Evolutionary conservation across 2,113 vertebrate species (phyloP).

Genomic region (Eulacestoma nigropectus): DNA sequence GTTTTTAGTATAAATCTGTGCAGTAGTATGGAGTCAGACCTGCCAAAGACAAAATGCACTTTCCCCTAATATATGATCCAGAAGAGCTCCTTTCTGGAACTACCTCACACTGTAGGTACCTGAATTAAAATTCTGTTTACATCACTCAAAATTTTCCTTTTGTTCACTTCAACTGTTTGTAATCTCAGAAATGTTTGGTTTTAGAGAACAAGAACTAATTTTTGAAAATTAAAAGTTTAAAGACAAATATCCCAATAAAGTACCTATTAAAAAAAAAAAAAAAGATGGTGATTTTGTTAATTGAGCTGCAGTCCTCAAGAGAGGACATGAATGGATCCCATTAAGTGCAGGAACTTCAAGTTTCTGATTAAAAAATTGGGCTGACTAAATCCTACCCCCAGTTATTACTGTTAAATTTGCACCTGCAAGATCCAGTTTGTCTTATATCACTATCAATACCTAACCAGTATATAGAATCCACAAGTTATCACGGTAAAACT

Average conservation of each 20-base stretch:
- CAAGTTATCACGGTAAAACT: not conserved
- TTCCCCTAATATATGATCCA: not conserved
- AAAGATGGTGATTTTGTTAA: not conserved
- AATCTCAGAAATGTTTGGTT: not conserved
- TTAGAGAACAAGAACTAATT: not conserved
- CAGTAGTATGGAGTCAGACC: not conserved
- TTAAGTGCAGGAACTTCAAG: not conserved
- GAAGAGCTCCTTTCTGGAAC: not conserved
- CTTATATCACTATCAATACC: not conserved
- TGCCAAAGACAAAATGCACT: not conserved
- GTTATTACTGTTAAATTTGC: not conserved
- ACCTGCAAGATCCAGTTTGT: not conserved
- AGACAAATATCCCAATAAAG: not conserved
- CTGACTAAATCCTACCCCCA: not conserved
- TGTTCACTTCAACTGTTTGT: not conserved
- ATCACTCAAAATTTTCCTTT: not conserved
- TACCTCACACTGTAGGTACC: fast-evolving
- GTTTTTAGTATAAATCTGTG: not conserved
- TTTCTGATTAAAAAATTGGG: not conserved
- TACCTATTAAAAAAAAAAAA: not conserved
- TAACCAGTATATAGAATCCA: not conserved
- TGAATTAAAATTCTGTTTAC: not conserved
- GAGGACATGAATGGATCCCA: not conserved
- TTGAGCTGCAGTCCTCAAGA: not conserved
- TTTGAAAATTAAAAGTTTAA: not conserved